Conservation (phyloP, 2,888 invertebrate species). For the Liopterus haemorrhoidalis region DNA sequence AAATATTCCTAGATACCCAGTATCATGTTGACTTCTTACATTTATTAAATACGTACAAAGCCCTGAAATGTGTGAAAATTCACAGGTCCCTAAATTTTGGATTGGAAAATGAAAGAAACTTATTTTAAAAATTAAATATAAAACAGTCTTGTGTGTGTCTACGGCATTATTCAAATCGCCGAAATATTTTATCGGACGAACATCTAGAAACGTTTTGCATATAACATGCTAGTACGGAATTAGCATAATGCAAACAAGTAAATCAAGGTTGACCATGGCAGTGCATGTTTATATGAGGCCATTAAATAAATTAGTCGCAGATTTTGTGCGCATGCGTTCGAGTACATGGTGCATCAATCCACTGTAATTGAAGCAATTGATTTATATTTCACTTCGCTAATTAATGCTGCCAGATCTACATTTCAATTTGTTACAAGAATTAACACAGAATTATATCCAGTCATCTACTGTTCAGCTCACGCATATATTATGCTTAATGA, state of each 20-base stretch:
- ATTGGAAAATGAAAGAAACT: too few species aligned
- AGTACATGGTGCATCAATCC: conserved; percentile 13
- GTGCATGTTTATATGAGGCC: too few species aligned
- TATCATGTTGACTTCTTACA: too few species aligned
- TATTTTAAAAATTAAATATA: conserved; percentile 17
- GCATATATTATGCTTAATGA: too few species aligned
- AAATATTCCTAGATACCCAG: too few species aligned
- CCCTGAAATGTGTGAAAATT: too few species aligned
- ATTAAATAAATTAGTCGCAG: conserved; percentile 21
- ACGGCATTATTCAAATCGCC: conserved; percentile 22
- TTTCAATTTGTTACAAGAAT: conserved; percentile 24
- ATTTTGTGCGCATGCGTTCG: conserved; percentile 2
- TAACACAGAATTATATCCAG: too few species aligned
- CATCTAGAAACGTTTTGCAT: conserved; percentile 27
- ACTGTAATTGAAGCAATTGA: conserved; percentile 20
- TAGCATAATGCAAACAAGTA: conserved; percentile 37
- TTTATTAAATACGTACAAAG: too few species aligned
- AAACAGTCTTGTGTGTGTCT: neutral
- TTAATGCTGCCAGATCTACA: conserved; percentile 20
- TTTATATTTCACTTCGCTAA: conserved; percentile 16
- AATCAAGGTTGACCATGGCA: conserved; percentile 32
- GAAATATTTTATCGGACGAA: conserved; percentile 31
- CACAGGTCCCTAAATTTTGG: too few species aligned
- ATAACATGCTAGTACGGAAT: conserved; percentile 34
- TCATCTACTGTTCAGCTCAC: too few species aligned